Evolutionary conservation across 2,797 vertebrate species (phyloP).

Genomic region (Lutjanus campechanus): DNA sequence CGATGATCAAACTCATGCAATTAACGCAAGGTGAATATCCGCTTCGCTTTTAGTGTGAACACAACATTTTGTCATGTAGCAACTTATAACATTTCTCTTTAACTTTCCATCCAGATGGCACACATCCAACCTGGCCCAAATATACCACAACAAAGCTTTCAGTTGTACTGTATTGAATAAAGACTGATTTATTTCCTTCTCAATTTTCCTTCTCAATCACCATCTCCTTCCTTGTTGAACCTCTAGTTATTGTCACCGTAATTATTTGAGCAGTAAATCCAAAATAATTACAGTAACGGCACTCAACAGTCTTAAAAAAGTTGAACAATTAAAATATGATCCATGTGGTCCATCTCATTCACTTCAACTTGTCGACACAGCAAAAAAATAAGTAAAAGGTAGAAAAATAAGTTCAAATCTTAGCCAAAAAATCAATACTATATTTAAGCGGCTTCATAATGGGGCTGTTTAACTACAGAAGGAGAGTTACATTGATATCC

Average conservation of each 20-base stretch:
- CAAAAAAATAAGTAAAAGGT: slow-evolving; percentile 72
- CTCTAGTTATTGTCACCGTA: neutral
- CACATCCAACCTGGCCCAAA: slow-evolving; percentile 31
- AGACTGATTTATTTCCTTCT: slow-evolving; percentile 37
- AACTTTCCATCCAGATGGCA: neutral
- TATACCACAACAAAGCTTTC: slow-evolving; percentile 26
- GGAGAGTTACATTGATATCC: slow-evolving; percentile 70
- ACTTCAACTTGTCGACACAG: slow-evolving; percentile 48
- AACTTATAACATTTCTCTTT: slow-evolving; percentile 12
- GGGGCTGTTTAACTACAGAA: slow-evolving; percentile 62
- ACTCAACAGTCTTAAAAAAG: slow-evolving; percentile 16
- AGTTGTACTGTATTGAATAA: slow-evolving; percentile 18
- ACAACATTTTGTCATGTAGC: neutral
- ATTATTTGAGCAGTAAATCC: slow-evolving; percentile 26
- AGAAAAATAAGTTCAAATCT: slow-evolving; percentile 84
- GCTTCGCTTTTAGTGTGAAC: too few relatives aligned
- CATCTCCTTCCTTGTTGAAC: slow-evolving; percentile 6
- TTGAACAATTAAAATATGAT: slow-evolving; percentile 8
- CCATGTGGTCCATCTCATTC: slow-evolving; percentile 27
- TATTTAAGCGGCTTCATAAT: slow-evolving; percentile 63
- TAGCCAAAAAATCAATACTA: slow-evolving; percentile 56
- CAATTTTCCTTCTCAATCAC: slow-evolving; percentile 44
- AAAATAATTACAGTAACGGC: neutral
- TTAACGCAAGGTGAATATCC: too few relatives aligned
- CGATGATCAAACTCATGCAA: too few relatives aligned